Base-by-base conservation (phyloP, 2,888 invertebrate species). In the Polydrusus tereticollis region DNA sequence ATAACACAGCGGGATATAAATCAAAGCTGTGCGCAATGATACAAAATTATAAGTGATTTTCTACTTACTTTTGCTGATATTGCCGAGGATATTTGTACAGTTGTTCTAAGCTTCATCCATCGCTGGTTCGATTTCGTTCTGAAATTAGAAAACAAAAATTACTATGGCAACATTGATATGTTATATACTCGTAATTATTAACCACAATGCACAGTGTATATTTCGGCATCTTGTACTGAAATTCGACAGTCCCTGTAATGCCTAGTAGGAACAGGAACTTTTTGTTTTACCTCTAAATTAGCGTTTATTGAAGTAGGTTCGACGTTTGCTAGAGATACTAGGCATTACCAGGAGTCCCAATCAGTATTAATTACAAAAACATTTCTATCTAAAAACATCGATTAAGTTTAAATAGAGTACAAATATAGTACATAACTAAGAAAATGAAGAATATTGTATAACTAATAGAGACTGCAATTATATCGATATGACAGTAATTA, bases 91-190 rank as follows among this genome's bases (percentile, higher is more conserved):
- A 96, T 89, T 87, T 96, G 96, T 80, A 96, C 96, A 58, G 97
- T 97, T 66, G 96, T 96, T 78, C 97, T 89, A 77, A 98, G 89
- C 87, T 98, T 97, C 93, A 96, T 94, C 95, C 98, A 98, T 87
- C 97, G 90, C 85, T 97, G 95, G 87, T 96, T 97, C 84, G 96
- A 94, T 86, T 94, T 94, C 84, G 94, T 94, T 91, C 95, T 95
- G 90, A 71, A 87, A 83, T 68, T 75, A 70, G 74, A 77, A 78
- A 74, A 58, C 10, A 45, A 18, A 16, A 18, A 10, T 38, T 18
- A 59, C 10, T 52, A 62, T 41, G 38, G 47, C 18, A 38, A 43
- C 18, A 8, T 10, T 10, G 12, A 65, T 21, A 23, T 41, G n/a
- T 21, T 55, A 18, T n/a, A n/a, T n/a, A n/a, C n/a, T n/a, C 1